Evolutionary conservation across 1,140 invertebrate species (phyloP).

Genomic region (roundworm (Caenorhabditis elegans)): DNA sequence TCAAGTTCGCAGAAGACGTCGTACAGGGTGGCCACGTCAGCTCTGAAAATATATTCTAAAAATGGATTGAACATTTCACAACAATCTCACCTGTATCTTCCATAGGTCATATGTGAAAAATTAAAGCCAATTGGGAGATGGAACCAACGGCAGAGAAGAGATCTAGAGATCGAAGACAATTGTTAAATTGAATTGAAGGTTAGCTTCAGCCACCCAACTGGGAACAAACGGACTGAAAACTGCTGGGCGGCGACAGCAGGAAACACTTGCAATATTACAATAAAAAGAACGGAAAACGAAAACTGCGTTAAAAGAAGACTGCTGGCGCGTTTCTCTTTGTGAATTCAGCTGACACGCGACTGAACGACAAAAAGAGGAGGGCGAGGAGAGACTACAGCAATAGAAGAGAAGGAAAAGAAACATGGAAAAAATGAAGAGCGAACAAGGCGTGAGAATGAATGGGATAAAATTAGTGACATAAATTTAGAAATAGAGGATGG

Average conservation of each 20-base stretch:
- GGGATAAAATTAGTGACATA: constrained; percentile 15
- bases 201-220: constrained; percentile 10
- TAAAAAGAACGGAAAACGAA: not conserved
- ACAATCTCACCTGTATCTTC: constrained; percentile 1
- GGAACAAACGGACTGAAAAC: not conserved
- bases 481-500: not conserved
- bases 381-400: not conserved
- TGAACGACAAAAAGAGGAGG: not conserved
- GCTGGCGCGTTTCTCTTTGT: not conserved
- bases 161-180: not conserved
- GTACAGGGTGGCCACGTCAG: constrained; percentile 54
- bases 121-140: not conserved
- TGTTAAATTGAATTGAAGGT: not conserved
- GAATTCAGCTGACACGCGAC: not conserved
- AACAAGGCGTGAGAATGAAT: constrained; percentile 16
- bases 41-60: constrained; percentile 41
- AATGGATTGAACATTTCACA: not conserved
- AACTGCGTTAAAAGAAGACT: not conserved
- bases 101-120: constrained; percentile 6
- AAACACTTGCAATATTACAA: not conserved
- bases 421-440: too few relatives aligned
- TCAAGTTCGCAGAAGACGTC: constrained; percentile 58
- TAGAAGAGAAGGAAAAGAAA: too few relatives aligned
- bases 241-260: not conserved
- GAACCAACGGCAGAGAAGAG: not conserved